Evolutionary conservation across 2,113 vertebrate species (phyloP).

Genomic region (Regulus satrapa): DNA sequence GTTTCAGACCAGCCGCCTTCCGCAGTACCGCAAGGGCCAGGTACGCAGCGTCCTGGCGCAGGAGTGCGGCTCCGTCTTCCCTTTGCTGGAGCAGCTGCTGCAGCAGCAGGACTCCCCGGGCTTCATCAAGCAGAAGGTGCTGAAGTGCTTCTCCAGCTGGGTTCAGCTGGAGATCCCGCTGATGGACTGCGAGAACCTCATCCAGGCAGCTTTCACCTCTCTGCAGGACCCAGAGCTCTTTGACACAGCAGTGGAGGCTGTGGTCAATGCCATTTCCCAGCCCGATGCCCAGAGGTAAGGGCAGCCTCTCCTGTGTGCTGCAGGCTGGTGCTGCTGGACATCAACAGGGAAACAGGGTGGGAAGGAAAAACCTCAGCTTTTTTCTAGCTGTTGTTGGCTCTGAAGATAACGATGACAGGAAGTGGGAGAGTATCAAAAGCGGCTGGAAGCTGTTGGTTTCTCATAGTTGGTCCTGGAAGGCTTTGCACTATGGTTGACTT

Average conservation of each 20-base stretch:
- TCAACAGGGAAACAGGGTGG: not conserved
- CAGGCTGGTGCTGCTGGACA: not conserved
- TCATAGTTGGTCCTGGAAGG: not conserved
- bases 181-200: constrained; percentile 90
- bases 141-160: constrained; percentile 99
- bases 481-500: not conserved
- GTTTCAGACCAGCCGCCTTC: constrained; percentile 96
- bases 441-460: not conserved
- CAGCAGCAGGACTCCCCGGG: constrained; percentile 89
- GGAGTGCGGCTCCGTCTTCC: constrained; percentile 90
- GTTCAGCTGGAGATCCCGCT: constrained; percentile 94
- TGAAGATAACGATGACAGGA: not conserved
- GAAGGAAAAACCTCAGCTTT: not conserved
- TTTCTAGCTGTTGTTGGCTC: rapidly evolving
- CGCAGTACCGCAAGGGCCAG: constrained; percentile 92
- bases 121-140: constrained; percentile 94
- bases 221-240: constrained; percentile 95
- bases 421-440: not conserved
- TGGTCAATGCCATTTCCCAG: constrained; percentile 97
- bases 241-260: constrained; percentile 93
- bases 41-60: constrained; percentile 89
- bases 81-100: constrained; percentile 92
- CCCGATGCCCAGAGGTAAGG: constrained; percentile 95
- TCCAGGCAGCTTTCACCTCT: constrained; percentile 90
- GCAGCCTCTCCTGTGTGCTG: not conserved